phyloP scores from a whole-genome alignment of 2,888 invertebrate genomes.

The Platycheirus rosarum region DNA sequence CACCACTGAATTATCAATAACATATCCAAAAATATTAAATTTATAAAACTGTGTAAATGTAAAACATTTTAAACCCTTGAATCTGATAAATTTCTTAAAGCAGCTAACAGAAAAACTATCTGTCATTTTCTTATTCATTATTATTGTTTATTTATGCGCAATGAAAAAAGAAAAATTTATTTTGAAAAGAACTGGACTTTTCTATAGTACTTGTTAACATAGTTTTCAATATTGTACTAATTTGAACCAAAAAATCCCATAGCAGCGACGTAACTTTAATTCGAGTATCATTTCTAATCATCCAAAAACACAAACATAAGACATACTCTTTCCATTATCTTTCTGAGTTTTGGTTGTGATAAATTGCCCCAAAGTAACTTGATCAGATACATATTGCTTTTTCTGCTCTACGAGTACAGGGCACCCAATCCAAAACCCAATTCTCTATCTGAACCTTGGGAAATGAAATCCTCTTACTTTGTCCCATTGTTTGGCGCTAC shows the following conservation, averaged over 20 bases:
- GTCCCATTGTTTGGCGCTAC: slow-evolving; percentile 59
- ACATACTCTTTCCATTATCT: slow-evolving; percentile 40
- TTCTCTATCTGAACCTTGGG: not conserved
- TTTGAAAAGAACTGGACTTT: no score
- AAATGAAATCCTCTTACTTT: slow-evolving; percentile 32
- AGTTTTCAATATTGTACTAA: no score
- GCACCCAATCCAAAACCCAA: not conserved
- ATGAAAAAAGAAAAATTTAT: no score
- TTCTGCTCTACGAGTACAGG: not conserved
- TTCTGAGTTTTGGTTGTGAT: not conserved
- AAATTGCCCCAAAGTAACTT: slow-evolving; percentile 50
- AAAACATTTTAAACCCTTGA: no score
- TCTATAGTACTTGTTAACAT: no score
- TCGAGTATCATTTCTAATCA: slow-evolving; percentile 40
- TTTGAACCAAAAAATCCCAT: no score
- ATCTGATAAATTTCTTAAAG: no score
- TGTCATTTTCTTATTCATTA: not conserved
- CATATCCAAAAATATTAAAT: no score
- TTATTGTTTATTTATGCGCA: not conserved
- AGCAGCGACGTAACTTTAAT: no score
- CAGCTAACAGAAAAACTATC: not conserved
- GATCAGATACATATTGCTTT: slow-evolving; percentile 53
- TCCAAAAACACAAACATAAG: slow-evolving; percentile 49
- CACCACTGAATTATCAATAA: no score
- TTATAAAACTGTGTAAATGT: no score